Conservation (phyloP, 1,140 invertebrate genomes). For the Vanessa atalanta region DNA sequence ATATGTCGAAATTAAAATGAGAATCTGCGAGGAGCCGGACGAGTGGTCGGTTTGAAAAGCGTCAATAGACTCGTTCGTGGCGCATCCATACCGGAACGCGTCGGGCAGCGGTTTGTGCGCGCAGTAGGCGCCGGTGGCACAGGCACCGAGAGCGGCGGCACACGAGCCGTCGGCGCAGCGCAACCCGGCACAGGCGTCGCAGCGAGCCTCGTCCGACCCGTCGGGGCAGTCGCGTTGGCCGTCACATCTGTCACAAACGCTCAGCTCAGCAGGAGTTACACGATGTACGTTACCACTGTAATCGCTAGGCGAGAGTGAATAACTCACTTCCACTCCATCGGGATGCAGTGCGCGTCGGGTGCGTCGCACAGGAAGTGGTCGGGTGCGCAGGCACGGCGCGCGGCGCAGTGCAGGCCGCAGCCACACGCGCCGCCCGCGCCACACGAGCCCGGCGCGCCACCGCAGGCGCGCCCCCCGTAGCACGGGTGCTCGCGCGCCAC, state of each 20-base stretch:
- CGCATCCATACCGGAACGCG: slow-evolving; percentile 83
- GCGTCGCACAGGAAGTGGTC: slow-evolving; percentile 86
- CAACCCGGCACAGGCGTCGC: slow-evolving; percentile 83
- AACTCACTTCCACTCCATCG: slow-evolving; percentile 86
- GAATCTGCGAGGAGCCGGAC: no score
- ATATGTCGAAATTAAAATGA: no score
- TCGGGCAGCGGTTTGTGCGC: slow-evolving; percentile 83
- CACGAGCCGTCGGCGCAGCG: slow-evolving; percentile 85
- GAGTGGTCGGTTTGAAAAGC: no score
- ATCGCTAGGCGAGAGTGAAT: background rate
- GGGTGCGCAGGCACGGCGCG: slow-evolving; percentile 87
- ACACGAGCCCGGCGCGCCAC: slow-evolving; percentile 83
- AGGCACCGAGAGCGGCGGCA: slow-evolving; percentile 82
- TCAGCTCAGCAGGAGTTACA: background rate
- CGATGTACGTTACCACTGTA: background rate
- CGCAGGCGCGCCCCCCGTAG: slow-evolving; percentile 84
- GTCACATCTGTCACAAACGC: slow-evolving; percentile 84
- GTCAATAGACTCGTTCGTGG: no score
- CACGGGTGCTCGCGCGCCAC: slow-evolving; percentile 62
- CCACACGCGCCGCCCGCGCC: slow-evolving; percentile 82
- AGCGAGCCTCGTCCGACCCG: slow-evolving; percentile 89
- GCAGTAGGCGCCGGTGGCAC: slow-evolving; percentile 83
- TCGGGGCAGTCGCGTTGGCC: slow-evolving; percentile 91
- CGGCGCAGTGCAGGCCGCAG: slow-evolving; percentile 90
- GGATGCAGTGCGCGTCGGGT: slow-evolving; percentile 86